phyloP scores from a whole-genome alignment of 2,888 invertebrate genomes.

The Yponomeuta sedellus region DNA sequence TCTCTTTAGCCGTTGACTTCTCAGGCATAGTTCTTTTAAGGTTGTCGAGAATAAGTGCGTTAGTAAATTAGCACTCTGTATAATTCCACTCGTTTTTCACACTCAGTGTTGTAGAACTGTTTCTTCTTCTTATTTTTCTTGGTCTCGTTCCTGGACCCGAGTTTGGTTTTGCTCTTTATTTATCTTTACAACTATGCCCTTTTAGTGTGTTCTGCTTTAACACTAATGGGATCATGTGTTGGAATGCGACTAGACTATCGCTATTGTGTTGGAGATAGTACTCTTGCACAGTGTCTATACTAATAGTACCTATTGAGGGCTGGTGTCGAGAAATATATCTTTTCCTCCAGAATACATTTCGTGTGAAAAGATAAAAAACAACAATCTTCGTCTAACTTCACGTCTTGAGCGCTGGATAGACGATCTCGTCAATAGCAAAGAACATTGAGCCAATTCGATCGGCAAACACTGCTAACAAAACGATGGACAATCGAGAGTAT shows the following conservation, averaged over 20 bases:
- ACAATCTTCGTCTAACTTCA: too few relatives aligned
- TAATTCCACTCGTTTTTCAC: not conserved
- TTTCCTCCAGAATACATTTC: too few relatives aligned
- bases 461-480: constrained; percentile 10
- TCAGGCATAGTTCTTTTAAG: too few relatives aligned
- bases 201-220: constrained; percentile 71
- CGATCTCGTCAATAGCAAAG: constrained; percentile 2
- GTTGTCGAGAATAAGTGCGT: too few relatives aligned
- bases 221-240: constrained; percentile 63
- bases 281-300: not conserved
- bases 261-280: not conserved
- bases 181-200: constrained; percentile 74
- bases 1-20: too few relatives aligned
- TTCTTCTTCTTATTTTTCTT: constrained; percentile 17
- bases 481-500: constrained; percentile 5
- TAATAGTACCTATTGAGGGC: not conserved
- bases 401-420: not conserved
- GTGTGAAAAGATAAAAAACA: too few relatives aligned
- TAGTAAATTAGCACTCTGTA: too few relatives aligned
- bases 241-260: constrained; percentile 39
- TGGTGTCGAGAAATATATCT: too few relatives aligned
- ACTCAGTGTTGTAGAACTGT: not conserved
- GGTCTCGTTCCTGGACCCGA: constrained; percentile 55
- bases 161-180: constrained; percentile 67
- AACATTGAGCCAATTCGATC: constrained; percentile 4